Evolutionary conservation across 2,888 invertebrate species (phyloP).

Genomic region (Andricus quercusramuli): DNA sequence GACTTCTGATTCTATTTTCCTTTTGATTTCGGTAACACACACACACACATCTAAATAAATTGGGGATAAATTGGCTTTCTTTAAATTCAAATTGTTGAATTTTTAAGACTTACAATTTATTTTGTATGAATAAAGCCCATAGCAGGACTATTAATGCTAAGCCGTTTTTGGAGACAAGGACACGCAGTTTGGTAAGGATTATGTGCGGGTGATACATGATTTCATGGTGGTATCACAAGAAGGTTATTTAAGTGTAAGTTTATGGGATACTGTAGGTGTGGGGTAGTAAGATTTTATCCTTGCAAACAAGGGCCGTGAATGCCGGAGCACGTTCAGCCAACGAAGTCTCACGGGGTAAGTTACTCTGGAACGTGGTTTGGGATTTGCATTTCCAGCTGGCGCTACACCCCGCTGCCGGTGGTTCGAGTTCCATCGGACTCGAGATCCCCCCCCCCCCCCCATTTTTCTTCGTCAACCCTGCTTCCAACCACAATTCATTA

Average conservation of each 20-base stretch:
- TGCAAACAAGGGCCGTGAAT: conserved; percentile 68
- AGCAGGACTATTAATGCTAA: neutral
- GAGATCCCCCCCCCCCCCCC: conserved; percentile 49
- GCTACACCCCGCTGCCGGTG: conserved; percentile 6
- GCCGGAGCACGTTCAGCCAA: conserved; percentile 74
- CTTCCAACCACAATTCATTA: conserved; percentile 45
- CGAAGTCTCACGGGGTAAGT: conserved; percentile 62
- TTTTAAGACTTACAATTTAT: no score
- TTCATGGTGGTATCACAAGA: conserved; percentile 40
- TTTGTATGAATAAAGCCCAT: neutral
- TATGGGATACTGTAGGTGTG: conserved; percentile 61
- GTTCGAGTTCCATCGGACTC: conserved; percentile 52
- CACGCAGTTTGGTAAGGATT: conserved; percentile 54
- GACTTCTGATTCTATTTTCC: no score
- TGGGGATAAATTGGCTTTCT: no score
- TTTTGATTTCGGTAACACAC: no score
- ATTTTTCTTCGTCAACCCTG: conserved; percentile 55
- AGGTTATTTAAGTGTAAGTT: conserved; percentile 60
- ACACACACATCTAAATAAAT: no score
- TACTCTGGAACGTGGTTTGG: conserved; percentile 50
- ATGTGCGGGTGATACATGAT: conserved; percentile 45
- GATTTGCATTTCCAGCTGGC: conserved; percentile 60
- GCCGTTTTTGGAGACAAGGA: conserved; percentile 11
- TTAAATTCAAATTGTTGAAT: no score
- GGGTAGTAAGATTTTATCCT: conserved; percentile 71